Evolutionary conservation across 2,888 invertebrate species (phyloP).

Genomic region (Diarsia rubi): DNA sequence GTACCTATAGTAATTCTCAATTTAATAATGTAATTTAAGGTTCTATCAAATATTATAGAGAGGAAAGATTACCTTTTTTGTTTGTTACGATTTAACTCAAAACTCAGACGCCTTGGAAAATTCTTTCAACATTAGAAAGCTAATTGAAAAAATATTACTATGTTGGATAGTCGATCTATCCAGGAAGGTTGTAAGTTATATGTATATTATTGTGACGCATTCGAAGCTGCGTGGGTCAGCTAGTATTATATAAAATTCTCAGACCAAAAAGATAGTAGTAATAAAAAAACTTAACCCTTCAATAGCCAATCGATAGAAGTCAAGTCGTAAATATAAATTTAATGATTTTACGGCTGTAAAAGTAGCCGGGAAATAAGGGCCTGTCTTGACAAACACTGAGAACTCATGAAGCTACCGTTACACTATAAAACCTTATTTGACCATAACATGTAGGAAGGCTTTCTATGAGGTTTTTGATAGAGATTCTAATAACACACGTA

Average conservation of each 20-base stretch:
- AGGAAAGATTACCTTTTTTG: no score
- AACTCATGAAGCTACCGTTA: slow-evolving; percentile 50
- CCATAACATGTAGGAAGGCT: slow-evolving; percentile 40
- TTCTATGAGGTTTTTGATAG: slow-evolving; percentile 25
- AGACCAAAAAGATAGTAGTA: not conserved
- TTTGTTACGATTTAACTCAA: no score
- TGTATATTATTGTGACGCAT: no score
- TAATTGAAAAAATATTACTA: no score
- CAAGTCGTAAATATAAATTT: slow-evolving; percentile 39
- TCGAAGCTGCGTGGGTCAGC: no score
- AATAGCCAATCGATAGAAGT: slow-evolving; percentile 32
- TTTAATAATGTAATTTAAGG: no score
- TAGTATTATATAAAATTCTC: not conserved
- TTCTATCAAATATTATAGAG: no score
- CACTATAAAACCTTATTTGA: slow-evolving; percentile 49
- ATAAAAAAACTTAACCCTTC: slow-evolving; percentile 20
- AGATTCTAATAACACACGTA: slow-evolving; percentile 5
- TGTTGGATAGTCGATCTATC: no score
- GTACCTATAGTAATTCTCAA: no score
- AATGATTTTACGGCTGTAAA: slow-evolving; percentile 60
- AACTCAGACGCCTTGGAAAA: no score
- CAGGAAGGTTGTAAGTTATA: no score
- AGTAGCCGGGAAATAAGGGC: slow-evolving; percentile 13
- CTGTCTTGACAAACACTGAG: slow-evolving; percentile 36
- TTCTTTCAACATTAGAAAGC: no score